Evolutionary conservation across 2,888 invertebrate species (phyloP).

Genomic region (Stomorhina lunata): DNA sequence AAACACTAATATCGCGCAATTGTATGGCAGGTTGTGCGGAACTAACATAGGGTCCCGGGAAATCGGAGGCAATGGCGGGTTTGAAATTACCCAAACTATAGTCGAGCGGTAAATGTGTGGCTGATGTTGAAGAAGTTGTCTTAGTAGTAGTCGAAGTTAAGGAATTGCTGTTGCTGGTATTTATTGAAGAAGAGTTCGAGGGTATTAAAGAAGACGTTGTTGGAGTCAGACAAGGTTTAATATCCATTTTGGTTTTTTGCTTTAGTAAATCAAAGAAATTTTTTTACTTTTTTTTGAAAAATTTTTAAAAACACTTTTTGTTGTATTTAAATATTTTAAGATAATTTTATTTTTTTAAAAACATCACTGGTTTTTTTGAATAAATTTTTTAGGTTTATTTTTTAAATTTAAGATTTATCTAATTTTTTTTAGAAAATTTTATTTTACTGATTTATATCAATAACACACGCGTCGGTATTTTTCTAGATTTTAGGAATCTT

Average conservation of each 20-base stretch:
- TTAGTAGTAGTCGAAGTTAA: slow-evolving; percentile 66
- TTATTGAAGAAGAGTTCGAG: slow-evolving; percentile 17
- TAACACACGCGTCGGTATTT: slow-evolving; percentile 64
- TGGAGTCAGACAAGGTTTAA: slow-evolving; percentile 72
- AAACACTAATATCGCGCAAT: slow-evolving; percentile 75
- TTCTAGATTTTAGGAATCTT: neutral
- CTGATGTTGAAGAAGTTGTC: slow-evolving; percentile 66
- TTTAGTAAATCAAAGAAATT: slow-evolving; percentile 4
- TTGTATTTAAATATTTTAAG: slow-evolving; percentile 3
- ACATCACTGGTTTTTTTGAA: slow-evolving; percentile 28
- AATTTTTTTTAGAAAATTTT: slow-evolving; percentile 43
- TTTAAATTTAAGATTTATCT: neutral
- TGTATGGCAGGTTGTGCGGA: slow-evolving; percentile 72
- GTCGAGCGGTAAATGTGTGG: slow-evolving; percentile 77
- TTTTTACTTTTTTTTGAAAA: slow-evolving; percentile 26
- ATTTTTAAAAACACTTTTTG: slow-evolving; percentile 45
- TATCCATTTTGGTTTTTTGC: slow-evolving; percentile 71
- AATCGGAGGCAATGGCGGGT: slow-evolving; percentile 76
- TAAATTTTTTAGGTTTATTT: neutral
- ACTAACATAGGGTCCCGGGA: slow-evolving; percentile 74
- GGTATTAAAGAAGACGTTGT: slow-evolving; percentile 6
- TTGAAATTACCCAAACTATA: slow-evolving; percentile 78
- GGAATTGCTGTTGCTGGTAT: too few species aligned
- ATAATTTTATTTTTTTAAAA: slow-evolving; percentile 6
- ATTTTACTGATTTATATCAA: slow-evolving; percentile 44